phyloP scores from a whole-genome alignment of 2,797 vertebrate species.

The Coranthus polyacanthus region DNA sequence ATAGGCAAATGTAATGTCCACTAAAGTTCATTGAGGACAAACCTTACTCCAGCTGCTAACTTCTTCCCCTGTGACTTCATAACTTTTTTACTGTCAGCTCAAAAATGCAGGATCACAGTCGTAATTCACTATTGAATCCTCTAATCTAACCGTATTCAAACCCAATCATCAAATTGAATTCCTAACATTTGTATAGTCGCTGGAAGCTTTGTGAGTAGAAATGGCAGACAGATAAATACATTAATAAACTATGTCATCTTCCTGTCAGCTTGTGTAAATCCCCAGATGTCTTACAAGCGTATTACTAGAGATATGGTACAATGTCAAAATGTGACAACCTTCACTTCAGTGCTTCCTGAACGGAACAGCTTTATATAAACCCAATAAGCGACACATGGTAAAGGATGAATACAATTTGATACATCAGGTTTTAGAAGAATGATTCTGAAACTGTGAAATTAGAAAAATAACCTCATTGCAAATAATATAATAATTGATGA shows the following conservation, averaged over 20 bases:
- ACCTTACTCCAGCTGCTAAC: neutral
- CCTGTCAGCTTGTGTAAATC: slow-evolving; percentile 70
- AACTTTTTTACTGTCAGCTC: slow-evolving; percentile 7
- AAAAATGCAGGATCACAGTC: slow-evolving; percentile 21
- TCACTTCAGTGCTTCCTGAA: slow-evolving; percentile 47
- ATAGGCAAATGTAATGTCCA: slow-evolving; percentile 9
- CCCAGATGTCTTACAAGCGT: slow-evolving; percentile 61
- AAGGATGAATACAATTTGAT: slow-evolving; percentile 49
- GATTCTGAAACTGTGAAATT: slow-evolving; percentile 24
- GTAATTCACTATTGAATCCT: slow-evolving; percentile 29
- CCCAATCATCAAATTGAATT: slow-evolving; percentile 42
- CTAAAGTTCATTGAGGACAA: slow-evolving; percentile 25
- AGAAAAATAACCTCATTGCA: slow-evolving; percentile 11
- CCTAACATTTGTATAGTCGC: slow-evolving; percentile 30
- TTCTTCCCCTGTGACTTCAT: slow-evolving; percentile 1
- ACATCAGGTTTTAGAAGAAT: slow-evolving; percentile 30
- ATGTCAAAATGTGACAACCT: slow-evolving; percentile 55
- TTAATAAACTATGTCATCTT: slow-evolving; percentile 56
- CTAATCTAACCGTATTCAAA: slow-evolving; percentile 27
- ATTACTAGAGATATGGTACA: slow-evolving; percentile 63
- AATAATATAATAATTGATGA: slow-evolving; percentile 11
- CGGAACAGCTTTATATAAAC: slow-evolving; percentile 54
- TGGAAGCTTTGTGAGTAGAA: slow-evolving; percentile 41
- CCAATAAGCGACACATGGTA: slow-evolving; percentile 35
- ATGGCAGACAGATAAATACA: slow-evolving; percentile 60